Conservation (phyloP, 2,797 vertebrate genomes). For the Acrocephalus scirpaceus region DNA sequence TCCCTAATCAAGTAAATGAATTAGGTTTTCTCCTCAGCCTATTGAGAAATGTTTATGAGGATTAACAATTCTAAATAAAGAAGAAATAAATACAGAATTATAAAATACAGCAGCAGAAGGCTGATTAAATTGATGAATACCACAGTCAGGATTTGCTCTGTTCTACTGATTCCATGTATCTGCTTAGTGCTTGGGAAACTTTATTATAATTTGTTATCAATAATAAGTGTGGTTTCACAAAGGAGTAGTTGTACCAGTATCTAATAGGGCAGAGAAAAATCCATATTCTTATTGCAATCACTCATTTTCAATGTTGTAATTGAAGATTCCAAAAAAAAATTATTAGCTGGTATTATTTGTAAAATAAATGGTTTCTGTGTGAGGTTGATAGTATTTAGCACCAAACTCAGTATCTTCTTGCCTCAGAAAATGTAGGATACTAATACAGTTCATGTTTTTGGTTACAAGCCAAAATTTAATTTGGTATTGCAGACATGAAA, state of each 20-base stretch:
- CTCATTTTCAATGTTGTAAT: not conserved
- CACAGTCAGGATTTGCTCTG: not conserved
- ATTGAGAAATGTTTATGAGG: not conserved
- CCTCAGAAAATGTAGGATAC: not conserved
- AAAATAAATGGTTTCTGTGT: not conserved
- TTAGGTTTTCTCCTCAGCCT: not conserved
- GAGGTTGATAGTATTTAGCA: not conserved
- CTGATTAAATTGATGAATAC: not conserved
- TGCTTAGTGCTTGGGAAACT: not conserved
- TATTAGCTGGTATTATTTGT: constrained; percentile 7
- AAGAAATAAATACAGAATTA: not conserved
- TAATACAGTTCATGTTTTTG: not conserved
- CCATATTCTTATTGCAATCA: not conserved
- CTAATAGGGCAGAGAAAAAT: constrained; percentile 18
- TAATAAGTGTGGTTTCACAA: not conserved
- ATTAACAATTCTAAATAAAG: not conserved
- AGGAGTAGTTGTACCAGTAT: not conserved
- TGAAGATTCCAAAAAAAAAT: not conserved
- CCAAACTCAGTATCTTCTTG: not conserved
- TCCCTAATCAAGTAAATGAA: not conserved
- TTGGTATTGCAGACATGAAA: not conserved
- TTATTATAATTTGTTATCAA: not conserved
- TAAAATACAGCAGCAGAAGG: not conserved
- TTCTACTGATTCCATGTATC: not conserved
- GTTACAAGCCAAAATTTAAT: not conserved